Evolutionary conservation across 2,888 invertebrate species (phyloP).

Genomic region (Xylocampa areola): DNA sequence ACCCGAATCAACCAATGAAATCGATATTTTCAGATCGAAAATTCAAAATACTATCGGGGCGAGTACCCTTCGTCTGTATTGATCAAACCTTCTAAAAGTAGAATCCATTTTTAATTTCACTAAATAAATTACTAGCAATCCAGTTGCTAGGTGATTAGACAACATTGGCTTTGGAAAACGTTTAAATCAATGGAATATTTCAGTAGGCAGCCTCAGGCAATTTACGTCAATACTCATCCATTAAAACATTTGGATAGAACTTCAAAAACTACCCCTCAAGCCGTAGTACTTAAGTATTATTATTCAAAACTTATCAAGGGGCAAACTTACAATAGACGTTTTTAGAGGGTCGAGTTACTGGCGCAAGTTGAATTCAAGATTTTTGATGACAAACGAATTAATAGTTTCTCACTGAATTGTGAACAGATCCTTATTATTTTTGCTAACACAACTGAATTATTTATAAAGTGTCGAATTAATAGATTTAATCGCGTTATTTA

Average conservation of each 20-base stretch:
- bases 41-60: neutral
- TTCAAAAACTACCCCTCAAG: slow-evolving; percentile 21
- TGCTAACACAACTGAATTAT: slow-evolving; percentile 15
- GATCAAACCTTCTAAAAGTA: neutral
- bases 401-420: slow-evolving; percentile 10
- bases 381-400: slow-evolving; percentile 12
- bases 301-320: slow-evolving; percentile 29
- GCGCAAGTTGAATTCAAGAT: slow-evolving; percentile 27
- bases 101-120: neutral
- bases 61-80: neutral
- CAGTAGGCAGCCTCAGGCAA: too few species aligned
- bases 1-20: too few species aligned
- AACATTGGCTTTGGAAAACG: neutral
- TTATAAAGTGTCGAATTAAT: slow-evolving; percentile 1
- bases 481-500: neutral
- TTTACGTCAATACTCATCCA: slow-evolving; percentile 6
- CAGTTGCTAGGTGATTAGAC: neutral
- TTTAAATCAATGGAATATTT: neutral
- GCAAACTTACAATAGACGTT: slow-evolving; percentile 34
- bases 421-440: neutral
- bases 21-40: too few species aligned
- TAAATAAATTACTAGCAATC: neutral
- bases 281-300: slow-evolving; percentile 33
- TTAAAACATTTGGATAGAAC: slow-evolving; percentile 1
- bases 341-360: slow-evolving; percentile 36